Conservation (phyloP, 2,113 vertebrate species). For the Pterocles burchelli region DNA sequence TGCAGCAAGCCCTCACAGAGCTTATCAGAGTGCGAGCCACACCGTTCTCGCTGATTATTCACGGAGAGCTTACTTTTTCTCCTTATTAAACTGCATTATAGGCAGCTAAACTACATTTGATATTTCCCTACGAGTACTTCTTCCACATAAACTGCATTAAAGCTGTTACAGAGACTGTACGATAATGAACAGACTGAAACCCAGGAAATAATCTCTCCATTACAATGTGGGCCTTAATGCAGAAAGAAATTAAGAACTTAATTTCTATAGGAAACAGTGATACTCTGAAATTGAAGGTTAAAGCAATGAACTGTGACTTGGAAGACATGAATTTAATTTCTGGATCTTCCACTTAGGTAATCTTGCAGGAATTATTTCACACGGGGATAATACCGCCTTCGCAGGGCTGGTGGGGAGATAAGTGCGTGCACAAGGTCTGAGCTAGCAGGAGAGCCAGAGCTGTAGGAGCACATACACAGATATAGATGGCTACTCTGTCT, state of each 20-base stretch:
- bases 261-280: constrained; percentile 7
- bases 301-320: neutral
- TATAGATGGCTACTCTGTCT: neutral
- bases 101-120: constrained; percentile 4
- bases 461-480: neutral
- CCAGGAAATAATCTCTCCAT: neutral
- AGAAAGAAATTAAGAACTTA: constrained; percentile 14
- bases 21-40: neutral
- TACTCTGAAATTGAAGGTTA: neutral
- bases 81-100: constrained; percentile 10
- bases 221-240: neutral
- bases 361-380: neutral
- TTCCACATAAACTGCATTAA: neutral
- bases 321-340: neutral
- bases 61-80: neutral
- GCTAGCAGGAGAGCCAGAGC: neutral
- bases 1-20: neutral
- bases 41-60: neutral
- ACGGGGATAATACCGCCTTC: neutral
- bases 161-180: neutral
- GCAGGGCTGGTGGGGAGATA: neutral
- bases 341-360: neutral
- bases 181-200: neutral
- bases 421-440: accelerated
- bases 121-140: neutral